Evolutionary conservation across 2,888 invertebrate genomes (phyloP).

Genomic region (Troglohyphantes excavatus): DNA sequence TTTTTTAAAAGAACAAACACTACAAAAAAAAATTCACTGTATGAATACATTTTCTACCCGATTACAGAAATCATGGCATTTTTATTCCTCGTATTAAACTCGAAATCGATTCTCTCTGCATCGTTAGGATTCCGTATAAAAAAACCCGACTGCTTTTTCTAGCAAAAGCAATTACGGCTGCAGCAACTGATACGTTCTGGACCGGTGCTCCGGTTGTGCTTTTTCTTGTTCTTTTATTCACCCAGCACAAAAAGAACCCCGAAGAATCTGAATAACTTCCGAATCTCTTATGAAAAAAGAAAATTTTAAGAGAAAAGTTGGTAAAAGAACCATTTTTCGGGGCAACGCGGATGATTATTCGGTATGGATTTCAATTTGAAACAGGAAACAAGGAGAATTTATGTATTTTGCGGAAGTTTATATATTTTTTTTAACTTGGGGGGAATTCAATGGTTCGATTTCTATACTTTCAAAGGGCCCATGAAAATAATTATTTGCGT

Average conservation of each 20-base stretch:
- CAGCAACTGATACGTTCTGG: constrained; percentile 9
- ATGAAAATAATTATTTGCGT: too few species aligned
- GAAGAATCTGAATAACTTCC: background rate
- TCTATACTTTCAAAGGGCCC: too few species aligned
- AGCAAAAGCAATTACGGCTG: constrained; percentile 22
- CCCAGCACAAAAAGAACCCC: background rate
- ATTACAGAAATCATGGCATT: background rate
- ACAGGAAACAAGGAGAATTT: background rate
- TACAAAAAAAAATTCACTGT: background rate
- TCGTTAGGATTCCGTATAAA: constrained; percentile 35
- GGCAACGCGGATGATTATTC: background rate
- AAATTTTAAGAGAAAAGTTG: constrained; percentile 2
- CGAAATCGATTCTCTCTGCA: constrained; percentile 7
- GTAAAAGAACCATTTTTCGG: background rate
- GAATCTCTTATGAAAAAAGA: background rate
- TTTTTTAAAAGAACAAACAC: background rate
- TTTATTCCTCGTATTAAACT: constrained; percentile 17
- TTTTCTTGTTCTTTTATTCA: background rate
- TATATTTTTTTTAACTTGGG: too few species aligned
- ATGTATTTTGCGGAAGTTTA: too few species aligned
- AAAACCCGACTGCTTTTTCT: constrained; percentile 17
- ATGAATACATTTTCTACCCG: background rate
- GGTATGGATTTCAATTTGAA: background rate
- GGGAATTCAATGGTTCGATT: too few species aligned
- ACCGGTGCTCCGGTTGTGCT: background rate